Evolutionary conservation across 1,140 invertebrate genomes (phyloP), one percentile per base, ranked within the genome.

Genomic region (Cecropterus lyciades): DNA sequence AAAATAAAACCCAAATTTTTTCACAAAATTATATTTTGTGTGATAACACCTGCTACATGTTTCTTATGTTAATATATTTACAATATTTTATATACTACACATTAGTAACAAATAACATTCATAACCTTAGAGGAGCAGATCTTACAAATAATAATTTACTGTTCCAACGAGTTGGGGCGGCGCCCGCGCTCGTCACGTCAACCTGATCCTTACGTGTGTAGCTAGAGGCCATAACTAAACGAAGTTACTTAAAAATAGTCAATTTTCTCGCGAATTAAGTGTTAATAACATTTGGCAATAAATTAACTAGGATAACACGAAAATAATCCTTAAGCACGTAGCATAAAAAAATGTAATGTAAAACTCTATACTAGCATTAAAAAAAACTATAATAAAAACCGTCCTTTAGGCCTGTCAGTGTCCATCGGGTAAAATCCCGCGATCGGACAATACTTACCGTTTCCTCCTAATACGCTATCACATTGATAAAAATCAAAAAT

Each of bases 11-110:
- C 30, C 46, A 16, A 42, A 48, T 73, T 79, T 88, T 91, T 92
- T 92, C 92, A 93, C 92, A 93, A 93, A 93, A 93, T 93, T 93
- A 92, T 93, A 93, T 93, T 93, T 93, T 93, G 91, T 93, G 92
- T 93, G 77, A 92, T 93, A 93, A 93, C 91, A 92, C 90, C 89
- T 89, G 88, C 90, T 93, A 93, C 91, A 92, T 81, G 82, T 80
- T 81, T 86, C 90, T 92, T 91, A 80, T 81, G 77, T 84, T 85
- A 87, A 83, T 81, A 74, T 92, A 92, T 93, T 87, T 92, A 92
- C 90, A 93, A 91, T 92, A 92, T 81, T 85, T 87, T 84, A 88
- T 91, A 92, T 87, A 83, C 88, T 93, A 90, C 85, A 91, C 85
- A 91, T 92, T 91, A 92, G 90, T 93, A 93, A 93, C 92, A 93